Conservation (phyloP, 1,140 invertebrate genomes). For the Drosophila lini region DNA sequence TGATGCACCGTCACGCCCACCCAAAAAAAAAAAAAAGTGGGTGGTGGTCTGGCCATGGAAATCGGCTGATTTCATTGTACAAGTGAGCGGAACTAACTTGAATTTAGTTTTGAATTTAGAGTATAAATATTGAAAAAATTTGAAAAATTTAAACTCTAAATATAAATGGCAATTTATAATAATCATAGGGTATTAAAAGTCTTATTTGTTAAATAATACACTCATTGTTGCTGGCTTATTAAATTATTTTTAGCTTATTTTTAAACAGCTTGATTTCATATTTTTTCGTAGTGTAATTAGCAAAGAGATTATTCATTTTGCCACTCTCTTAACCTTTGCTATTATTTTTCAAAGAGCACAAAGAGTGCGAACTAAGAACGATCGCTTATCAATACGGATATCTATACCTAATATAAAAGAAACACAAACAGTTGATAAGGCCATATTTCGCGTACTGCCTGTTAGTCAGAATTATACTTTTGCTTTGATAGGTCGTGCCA, state of each 20-base stretch:
- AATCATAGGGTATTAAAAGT: background rate
- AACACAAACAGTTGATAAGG: constrained; percentile 2
- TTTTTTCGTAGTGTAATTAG: background rate
- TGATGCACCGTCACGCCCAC: constrained; percentile 50
- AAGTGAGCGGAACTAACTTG: constrained; percentile 7
- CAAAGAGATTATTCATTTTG: background rate
- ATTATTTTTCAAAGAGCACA: background rate
- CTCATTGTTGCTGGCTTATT: background rate
- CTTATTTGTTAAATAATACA: background rate
- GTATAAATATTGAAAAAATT: background rate
- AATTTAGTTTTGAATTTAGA: background rate
- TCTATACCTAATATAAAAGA: background rate
- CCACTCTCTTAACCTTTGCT: background rate
- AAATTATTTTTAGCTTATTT: background rate
- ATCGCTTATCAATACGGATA: constrained; percentile 1
- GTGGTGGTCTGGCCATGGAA: background rate
- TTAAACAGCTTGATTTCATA: background rate
- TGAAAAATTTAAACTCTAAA: too few species aligned
- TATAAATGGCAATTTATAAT: too few species aligned
- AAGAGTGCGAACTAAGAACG: background rate
- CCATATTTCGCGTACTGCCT: background rate
- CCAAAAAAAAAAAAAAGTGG: background rate
- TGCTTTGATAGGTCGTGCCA: background rate
- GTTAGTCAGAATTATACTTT: constrained; percentile 1
- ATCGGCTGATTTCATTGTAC: constrained; percentile 11